These are phyloP conservation scores for Aspidiotus destructor DNA, from an alignment of 2,888 invertebrate genomes.

Conservation along the genomic window DNA sequence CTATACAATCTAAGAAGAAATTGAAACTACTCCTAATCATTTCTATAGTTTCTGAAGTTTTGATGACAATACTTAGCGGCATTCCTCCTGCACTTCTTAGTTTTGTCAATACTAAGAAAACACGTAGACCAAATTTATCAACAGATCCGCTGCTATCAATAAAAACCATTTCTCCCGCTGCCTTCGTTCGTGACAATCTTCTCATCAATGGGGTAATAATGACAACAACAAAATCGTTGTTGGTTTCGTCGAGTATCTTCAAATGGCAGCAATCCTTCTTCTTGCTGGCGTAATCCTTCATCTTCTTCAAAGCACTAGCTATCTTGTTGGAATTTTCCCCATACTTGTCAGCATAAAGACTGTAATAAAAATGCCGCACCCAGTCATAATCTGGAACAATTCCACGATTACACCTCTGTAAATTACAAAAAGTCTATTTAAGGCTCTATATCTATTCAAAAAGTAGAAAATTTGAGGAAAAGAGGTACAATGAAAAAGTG, in stretches of 20 bases:
- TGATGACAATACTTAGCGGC: neutral
- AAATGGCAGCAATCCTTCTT: neutral
- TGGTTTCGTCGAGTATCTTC: no score
- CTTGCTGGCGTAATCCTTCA: neutral
- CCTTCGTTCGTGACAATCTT: neutral
- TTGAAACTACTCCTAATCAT: neutral
- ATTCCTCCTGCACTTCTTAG: no score
- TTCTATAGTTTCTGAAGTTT: neutral
- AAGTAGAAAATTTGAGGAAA: no score
- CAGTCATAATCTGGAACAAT: neutral
- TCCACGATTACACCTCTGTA: no score
- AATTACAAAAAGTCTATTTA: no score
- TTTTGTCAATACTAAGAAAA: constrained; percentile 1
- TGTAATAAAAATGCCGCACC: neutral
- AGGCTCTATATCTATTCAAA: no score
- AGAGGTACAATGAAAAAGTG: no score
- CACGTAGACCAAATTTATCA: constrained; percentile 7
- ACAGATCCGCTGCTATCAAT: neutral
- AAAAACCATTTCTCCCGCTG: neutral
- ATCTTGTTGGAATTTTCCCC: neutral
- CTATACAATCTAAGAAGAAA: neutral
- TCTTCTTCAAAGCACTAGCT: neutral
- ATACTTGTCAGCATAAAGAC: neutral
- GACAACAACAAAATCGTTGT: no score
- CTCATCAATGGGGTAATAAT: neutral